Evolutionary conservation across 2,888 invertebrate species (phyloP).

Genomic region (Lasioglossum zephyrum): DNA sequence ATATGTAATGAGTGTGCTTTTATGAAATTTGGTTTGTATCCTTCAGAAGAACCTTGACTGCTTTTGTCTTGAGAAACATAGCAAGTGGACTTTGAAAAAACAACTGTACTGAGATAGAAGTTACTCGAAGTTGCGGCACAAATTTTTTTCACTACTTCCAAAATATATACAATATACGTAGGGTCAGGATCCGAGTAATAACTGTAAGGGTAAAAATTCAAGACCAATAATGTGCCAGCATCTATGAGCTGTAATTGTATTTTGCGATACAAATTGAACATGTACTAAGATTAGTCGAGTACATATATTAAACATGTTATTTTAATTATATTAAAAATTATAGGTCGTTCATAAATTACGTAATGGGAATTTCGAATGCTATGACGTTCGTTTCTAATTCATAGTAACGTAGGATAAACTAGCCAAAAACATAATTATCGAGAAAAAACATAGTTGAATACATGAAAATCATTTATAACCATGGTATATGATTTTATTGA

Average conservation of each 20-base stretch:
- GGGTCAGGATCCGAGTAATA: slow-evolving; percentile 68
- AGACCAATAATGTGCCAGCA: slow-evolving; percentile 71
- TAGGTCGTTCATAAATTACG: slow-evolving; percentile 72
- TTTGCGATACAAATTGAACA: slow-evolving; percentile 52
- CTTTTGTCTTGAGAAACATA: slow-evolving; percentile 56
- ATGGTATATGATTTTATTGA: not conserved
- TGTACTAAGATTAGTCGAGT: slow-evolving; percentile 53
- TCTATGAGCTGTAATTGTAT: slow-evolving; percentile 60
- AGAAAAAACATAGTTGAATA: not conserved
- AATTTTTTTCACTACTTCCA: slow-evolving; percentile 48
- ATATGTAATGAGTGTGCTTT: slow-evolving; percentile 56
- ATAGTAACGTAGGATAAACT: slow-evolving; percentile 17
- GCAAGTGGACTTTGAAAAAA: slow-evolving; percentile 57
- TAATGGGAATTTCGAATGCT: slow-evolving; percentile 63
- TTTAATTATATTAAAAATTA: slow-evolving; percentile 47
- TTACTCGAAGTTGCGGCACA: slow-evolving; percentile 50
- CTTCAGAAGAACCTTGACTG: slow-evolving; percentile 59
- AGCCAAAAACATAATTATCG: slow-evolving; percentile 14
- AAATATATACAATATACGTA: slow-evolving; percentile 45
- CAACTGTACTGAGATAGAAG: slow-evolving; percentile 52
- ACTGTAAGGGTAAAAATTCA: slow-evolving; percentile 65
- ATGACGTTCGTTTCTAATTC: slow-evolving; percentile 24
- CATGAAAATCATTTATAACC: slow-evolving; percentile 4
- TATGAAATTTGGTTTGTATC: slow-evolving; percentile 59
- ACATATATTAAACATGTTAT: slow-evolving; percentile 37